Percentiles rank a stretch among this genome's conserved stretches.
Evolutionary conservation across 2,797 vertebrate genomes (phyloP).

Genomic region (Schizopygopsis malacanthus): DNA sequence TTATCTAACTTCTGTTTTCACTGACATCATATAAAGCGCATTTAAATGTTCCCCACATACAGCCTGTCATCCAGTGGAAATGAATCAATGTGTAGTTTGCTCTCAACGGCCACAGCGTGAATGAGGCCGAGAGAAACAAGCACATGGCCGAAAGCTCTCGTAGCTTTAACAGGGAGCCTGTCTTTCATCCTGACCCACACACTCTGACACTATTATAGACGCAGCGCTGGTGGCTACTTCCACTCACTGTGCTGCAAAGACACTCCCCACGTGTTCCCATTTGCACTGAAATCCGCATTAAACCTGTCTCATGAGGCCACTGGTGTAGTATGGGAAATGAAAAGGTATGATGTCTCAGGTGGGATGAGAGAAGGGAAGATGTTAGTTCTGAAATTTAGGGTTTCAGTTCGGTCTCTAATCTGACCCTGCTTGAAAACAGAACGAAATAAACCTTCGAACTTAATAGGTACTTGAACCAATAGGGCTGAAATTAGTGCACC

Average conservation of each 20-base stretch:
- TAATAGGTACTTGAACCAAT: slow-evolving; percentile 71
- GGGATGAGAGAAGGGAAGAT: slow-evolving; percentile 47
- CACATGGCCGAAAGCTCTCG: slow-evolving; percentile 12
- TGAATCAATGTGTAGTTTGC: slow-evolving; percentile 11
- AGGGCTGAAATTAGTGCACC: slow-evolving; percentile 65
- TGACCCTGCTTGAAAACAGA: slow-evolving; percentile 78
- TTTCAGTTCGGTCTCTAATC: slow-evolving; percentile 85
- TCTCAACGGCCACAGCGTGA: not conserved
- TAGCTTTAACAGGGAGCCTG: slow-evolving; percentile 38
- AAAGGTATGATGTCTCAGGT: slow-evolving; percentile 78
- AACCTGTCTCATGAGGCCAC: slow-evolving; percentile 80
- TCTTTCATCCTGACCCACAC: slow-evolving; percentile 43
- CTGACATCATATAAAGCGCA: not conserved
- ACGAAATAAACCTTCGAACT: slow-evolving; percentile 72
- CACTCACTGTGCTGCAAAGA: slow-evolving; percentile 33
- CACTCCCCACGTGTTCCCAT: slow-evolving; percentile 70
- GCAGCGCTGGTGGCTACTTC: slow-evolving; percentile 36
- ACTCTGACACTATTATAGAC: slow-evolving; percentile 36
- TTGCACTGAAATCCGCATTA: slow-evolving; percentile 81
- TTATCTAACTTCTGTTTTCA: slow-evolving; percentile 21
- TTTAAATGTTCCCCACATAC: slow-evolving; percentile 27
- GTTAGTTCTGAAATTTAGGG: slow-evolving; percentile 78
- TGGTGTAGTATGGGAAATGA: slow-evolving; percentile 77
- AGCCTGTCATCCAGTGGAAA: slow-evolving; percentile 23
- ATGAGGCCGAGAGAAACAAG: slow-evolving; percentile 29